Base-by-base conservation (phyloP, 1,140 invertebrate species). In the Latrodectus geometricus region DNA sequence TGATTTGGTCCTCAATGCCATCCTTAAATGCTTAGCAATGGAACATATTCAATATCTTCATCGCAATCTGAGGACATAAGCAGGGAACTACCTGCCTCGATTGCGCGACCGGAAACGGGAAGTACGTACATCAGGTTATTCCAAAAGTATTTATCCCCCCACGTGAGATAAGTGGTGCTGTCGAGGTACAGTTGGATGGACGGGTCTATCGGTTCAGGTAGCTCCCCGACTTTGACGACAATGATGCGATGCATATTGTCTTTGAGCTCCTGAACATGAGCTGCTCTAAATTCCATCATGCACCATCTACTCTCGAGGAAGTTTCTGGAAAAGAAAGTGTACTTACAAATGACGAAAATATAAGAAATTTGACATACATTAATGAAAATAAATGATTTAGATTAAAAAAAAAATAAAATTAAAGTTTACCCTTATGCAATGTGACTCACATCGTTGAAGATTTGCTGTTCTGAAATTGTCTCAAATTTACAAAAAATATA, bases 101-200 rank as follows among this genome's bases (percentile, higher is more conserved):
- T 61, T 61, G 17, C 3, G 11, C 8, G 54, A 61, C 20, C 11
- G 9, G 80, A 74, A 17, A 52, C 52, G 9, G 97, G 97, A 90
- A 98, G 91, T 50, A 96, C 96, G 91, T 96, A 98, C 85, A 94
- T 94, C 56, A 98, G 92, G 91, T 98, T 98, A 90, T 97, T 95
- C 97, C 97, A 98, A 91, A 98, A 98, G 61, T 96, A 91, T 90
- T 96, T 97, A 89, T 98, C 96, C 74, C 96, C 96, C 95, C 96
- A 97, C 90, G 96, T 95, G 69, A 99, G 92, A 91, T 96, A 97
- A 0, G 96, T 96, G 92, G 97, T 97, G 15, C 96, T 97, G 91
- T 98, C 97, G 76, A 98, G 93, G 91, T 97, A 98, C 52, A 97
- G 92, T 88, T 96, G 93, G 86, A 97, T 94, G 91, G 98, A 96